Evolutionary conservation across 2,797 vertebrate species (phyloP).

Genomic region (Acropternis orthonyx): DNA sequence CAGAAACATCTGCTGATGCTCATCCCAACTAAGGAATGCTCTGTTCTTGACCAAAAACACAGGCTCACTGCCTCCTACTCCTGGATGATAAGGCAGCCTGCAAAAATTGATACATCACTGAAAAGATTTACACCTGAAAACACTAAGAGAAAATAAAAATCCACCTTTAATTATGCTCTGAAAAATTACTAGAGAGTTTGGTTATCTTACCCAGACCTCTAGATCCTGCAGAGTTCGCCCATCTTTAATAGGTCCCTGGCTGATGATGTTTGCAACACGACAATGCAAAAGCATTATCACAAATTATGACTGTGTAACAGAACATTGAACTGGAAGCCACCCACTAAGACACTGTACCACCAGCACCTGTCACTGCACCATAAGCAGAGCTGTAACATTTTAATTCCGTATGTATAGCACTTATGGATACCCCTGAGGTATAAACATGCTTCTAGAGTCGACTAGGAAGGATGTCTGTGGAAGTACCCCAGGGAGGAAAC

Average conservation of each 20-base stretch:
- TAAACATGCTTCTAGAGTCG: background rate
- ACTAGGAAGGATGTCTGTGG: background rate
- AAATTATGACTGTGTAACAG: background rate
- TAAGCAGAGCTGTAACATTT: background rate
- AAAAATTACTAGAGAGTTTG: background rate
- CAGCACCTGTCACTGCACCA: background rate
- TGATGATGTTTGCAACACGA: accelerated
- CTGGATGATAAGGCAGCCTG: background rate
- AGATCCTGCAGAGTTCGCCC: background rate
- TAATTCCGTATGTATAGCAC: background rate
- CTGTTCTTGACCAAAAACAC: background rate
- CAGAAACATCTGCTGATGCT: background rate
- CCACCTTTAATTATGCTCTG: background rate
- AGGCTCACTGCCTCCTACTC: background rate
- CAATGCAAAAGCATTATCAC: background rate
- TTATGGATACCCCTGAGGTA: background rate
- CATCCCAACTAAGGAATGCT: background rate
- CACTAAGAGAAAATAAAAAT: background rate
- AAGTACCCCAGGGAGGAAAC: background rate
- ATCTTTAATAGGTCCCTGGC: background rate
- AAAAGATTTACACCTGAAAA: background rate
- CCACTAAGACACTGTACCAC: background rate
- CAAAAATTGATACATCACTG: background rate
- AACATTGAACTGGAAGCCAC: background rate
- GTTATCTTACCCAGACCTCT: background rate